phyloP scores from a whole-genome alignment of 1,140 invertebrate genomes.

The Drosophila baimaii region DNA sequence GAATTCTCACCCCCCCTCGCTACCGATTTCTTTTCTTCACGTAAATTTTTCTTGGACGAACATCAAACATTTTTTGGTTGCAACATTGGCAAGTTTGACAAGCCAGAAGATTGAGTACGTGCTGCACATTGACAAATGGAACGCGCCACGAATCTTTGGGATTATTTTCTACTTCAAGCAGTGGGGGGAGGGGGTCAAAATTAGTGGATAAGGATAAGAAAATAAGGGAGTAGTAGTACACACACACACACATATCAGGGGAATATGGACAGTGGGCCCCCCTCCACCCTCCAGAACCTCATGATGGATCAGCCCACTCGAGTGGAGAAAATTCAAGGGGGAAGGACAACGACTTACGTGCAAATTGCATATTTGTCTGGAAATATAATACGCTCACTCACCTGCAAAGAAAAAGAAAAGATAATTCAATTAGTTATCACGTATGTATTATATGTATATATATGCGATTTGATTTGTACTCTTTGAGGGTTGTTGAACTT shows the following conservation, averaged over 20 bases:
- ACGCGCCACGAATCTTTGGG: slow-evolving; percentile 48
- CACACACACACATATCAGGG: background rate
- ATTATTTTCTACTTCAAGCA: slow-evolving; percentile 8
- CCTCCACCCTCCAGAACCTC: slow-evolving; percentile 8
- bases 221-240: background rate
- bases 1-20: no score
- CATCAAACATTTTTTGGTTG: slow-evolving; percentile 60
- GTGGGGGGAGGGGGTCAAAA: background rate
- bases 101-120: slow-evolving; percentile 81
- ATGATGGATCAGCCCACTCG: slow-evolving; percentile 38
- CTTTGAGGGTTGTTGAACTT: background rate
- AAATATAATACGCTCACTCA: slow-evolving; percentile 45
- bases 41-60: slow-evolving; percentile 11
- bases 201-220: slow-evolving; percentile 15
- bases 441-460: no score
- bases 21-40: background rate
- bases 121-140: slow-evolving; percentile 80
- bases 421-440: slow-evolving; percentile 35
- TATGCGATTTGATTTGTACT: slow-evolving; percentile 13
- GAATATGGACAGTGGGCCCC: background rate
- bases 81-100: slow-evolving; percentile 82
- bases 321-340: background rate
- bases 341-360: slow-evolving; percentile 31
- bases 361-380: slow-evolving; percentile 53
- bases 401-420: slow-evolving; percentile 57